Evolutionary conservation across 2,113 vertebrate species (phyloP).

Genomic region (Passer domesticus): DNA sequence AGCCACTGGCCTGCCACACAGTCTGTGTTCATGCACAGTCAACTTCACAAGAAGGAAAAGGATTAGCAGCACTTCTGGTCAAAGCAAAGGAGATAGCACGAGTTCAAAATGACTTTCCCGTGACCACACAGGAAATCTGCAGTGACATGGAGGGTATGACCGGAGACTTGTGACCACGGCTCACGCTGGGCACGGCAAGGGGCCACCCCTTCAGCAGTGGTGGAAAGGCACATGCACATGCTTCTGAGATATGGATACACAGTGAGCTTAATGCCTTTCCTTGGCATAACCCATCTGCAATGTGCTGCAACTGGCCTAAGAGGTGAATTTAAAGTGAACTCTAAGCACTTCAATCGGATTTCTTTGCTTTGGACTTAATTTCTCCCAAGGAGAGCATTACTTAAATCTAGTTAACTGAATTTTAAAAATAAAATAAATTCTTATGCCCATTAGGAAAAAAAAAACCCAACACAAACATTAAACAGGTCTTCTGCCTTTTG

Average conservation of each 20-base stretch:
- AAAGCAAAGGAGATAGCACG: not conserved
- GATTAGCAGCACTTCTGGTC: not conserved
- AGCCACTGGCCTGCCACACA: accelerated
- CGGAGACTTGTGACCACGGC: not conserved
- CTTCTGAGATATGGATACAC: not conserved
- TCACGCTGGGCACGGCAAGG: not conserved
- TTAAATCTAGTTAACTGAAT: not conserved
- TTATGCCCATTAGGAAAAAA: not conserved
- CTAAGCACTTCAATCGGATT: not conserved
- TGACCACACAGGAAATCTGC: constrained; percentile 12
- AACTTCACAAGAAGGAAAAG: not conserved
- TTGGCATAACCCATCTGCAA: not conserved
- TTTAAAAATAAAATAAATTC: not conserved
- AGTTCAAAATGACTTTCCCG: not conserved
- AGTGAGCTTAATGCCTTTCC: not conserved
- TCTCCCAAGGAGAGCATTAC: not conserved
- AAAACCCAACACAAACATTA: not conserved
- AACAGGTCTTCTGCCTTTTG: not conserved
- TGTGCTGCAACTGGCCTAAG: not conserved
- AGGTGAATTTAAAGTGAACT: not conserved
- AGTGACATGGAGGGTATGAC: not conserved
- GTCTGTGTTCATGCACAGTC: accelerated
- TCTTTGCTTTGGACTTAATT: not conserved
- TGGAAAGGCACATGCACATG: not conserved
- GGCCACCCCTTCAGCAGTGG: not conserved